Base-by-base conservation (phyloP, 1,140 invertebrate species). In the Plectrocnemia conspersa region DNA sequence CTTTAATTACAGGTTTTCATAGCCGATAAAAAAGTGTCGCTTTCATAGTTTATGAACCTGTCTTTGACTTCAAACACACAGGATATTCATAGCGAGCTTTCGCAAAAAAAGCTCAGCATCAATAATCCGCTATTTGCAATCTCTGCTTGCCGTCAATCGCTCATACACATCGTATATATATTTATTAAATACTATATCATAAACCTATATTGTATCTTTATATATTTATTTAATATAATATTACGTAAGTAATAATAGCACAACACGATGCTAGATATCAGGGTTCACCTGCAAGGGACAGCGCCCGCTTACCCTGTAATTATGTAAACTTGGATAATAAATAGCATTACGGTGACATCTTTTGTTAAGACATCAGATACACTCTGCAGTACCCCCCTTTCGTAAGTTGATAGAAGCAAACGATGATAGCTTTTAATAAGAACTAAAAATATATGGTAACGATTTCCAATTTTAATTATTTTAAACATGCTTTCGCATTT, bases 241-340 rank as follows among this genome's bases (percentile, higher is more conserved):
- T n/a, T n/a, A n/a, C n/a, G n/a, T n/a, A 13, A 36, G 19, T 36
- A 36, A 36, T 36, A 18, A n/a, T n/a, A n/a, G n/a, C n/a, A 19
- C n/a, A 42, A 42, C 40, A 18, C 40, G 40, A 42, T 42, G 13
- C n/a, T n/a, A n/a, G n/a, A n/a, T n/a, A n/a, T n/a, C 29, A 11
- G 25, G 41, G 19, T 44, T 19, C 23, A 45, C 41, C 41, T 54
- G 52, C 52, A 54, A 36, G 11, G 29, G 52, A 54, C 52, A 54
- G 29, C 23, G 19, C 18, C 44, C 33, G 53, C 53, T 46, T 41
- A 42, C 57, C 47, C 49, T 52, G 36, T 60, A 56, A 61, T 61
- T 56, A 56, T 45, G 54, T 61, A 61, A 61, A 56, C 58, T 54
- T 52, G 38, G 53, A 50, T 61, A 61, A 61, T 61, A 61, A 56